phyloP scores from a whole-genome alignment of 2,888 invertebrate genomes.

The Agonopterix alstromeriana region DNA sequence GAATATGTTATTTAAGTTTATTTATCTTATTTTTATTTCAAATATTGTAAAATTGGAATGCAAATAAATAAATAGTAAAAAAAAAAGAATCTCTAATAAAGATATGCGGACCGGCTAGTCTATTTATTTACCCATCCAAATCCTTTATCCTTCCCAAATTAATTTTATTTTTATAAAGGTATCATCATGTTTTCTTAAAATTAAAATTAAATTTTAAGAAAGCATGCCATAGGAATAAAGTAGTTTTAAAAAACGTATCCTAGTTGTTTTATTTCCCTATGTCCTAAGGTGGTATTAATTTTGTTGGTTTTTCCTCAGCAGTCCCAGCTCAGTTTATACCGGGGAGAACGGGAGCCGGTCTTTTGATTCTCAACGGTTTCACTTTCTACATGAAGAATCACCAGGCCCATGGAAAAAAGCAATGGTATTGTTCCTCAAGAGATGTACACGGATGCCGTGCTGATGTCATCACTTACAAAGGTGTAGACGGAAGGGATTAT shows the following conservation, averaged over 20 bases:
- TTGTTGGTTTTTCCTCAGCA: constrained; percentile 44
- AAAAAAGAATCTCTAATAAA: constrained; percentile 26
- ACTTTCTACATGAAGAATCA: constrained; percentile 72
- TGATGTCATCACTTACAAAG: constrained; percentile 67
- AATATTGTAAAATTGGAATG: constrained; percentile 17
- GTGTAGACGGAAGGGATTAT: constrained; percentile 58
- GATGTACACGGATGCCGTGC: constrained; percentile 65
- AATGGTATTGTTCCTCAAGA: constrained; percentile 69
- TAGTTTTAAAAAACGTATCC: constrained; percentile 7
- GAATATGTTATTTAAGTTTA: constrained; percentile 3
- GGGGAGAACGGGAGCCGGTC: constrained; percentile 60
- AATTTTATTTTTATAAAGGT: constrained; percentile 1
- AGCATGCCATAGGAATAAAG: constrained; percentile 16
- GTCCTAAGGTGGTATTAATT: constrained; percentile 8
- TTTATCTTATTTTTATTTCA: constrained; percentile 11
- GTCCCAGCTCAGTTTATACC: constrained; percentile 69
- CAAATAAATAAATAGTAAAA: constrained; percentile 12
- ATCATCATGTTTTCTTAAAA: constrained; percentile 20
- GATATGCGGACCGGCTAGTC: constrained; percentile 23
- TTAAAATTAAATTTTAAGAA: constrained; percentile 14
- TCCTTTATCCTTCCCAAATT: constrained; percentile 22
- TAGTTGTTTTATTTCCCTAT: constrained; percentile 15
- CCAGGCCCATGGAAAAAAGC: constrained; percentile 67
- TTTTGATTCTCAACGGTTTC: constrained; percentile 62
- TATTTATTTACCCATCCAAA: constrained; percentile 42